Base-by-base conservation (phyloP, 2,888 invertebrate genomes). In the Ophraella communa region DNA sequence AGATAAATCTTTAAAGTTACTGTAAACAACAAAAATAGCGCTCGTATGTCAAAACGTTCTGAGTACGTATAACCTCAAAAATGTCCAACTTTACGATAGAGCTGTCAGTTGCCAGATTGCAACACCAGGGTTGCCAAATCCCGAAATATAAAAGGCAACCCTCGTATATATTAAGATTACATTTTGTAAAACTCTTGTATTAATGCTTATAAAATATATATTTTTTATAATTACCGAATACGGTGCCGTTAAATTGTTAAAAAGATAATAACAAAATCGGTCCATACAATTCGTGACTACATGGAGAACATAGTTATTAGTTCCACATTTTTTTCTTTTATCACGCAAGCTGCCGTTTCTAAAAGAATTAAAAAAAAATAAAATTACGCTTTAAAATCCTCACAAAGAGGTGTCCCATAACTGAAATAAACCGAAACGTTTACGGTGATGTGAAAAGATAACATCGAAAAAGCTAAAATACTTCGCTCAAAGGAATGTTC, bases 251-350 rank as follows among this genome's bases (percentile, higher is more conserved):
- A 5, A 51, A 51, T 51, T 51, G 49, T 51, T 23, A 27, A 45
- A 51, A 24, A 51, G 23, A 24, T 51, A 51, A 24, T 51, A 51
- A 51, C 27, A 51, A 51, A 51, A 51, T 51, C 24, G 27, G 49
- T 51, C 14, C 27, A 51, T n/a, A 27, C 27, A 51, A 51, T 51
- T 51, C 49, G 49, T 51, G 49, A 51, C 49, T 27, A 24, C 27
- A 51, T 4, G 17, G 27, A 51, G 17, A 51, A 24, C 27, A 17
- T 51, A 51, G 49, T 51, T 27, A 51, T 51, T 51, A 51, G 49
- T 51, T 51, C 49, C 27, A 51, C 27, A 27, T 27, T 51, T 51
- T n/a, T 51, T 51, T 51, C 17, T n/a, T 51, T 20, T 10, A 51
- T 51, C 49, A 51, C 49, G 49, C 49, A 51, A 30, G 14, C 49